Conservation (phyloP, 2,888 invertebrate genomes). For the Drosophila monieri region DNA sequence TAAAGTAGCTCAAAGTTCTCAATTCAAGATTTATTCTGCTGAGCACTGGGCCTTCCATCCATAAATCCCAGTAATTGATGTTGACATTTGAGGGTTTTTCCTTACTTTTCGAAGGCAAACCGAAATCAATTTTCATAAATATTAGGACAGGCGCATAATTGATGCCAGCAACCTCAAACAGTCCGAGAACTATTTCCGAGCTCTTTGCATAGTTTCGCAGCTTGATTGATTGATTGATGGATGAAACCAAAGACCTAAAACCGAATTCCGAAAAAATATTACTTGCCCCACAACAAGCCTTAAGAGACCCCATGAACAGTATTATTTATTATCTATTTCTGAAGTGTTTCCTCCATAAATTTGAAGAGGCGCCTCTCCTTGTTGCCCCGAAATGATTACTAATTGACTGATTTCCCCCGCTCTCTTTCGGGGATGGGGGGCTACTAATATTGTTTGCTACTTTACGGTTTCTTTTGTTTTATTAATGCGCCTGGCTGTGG, state of each 20-base stretch:
- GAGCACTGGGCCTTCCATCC: constrained; percentile 10
- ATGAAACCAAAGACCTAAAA: constrained; percentile 38
- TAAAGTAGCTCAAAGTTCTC: neutral
- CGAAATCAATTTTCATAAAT: constrained; percentile 76
- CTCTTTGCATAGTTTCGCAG: constrained; percentile 49
- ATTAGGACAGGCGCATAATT: constrained; percentile 75
- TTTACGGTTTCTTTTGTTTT: constrained; percentile 55
- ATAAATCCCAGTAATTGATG: constrained; percentile 64
- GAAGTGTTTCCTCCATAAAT: constrained; percentile 68
- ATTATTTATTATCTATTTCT: constrained; percentile 70
- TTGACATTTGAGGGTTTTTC: constrained; percentile 64
- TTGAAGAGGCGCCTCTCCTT: constrained; percentile 26
- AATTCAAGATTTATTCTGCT: too few species aligned
- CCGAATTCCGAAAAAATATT: constrained; percentile 31
- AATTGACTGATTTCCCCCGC: constrained; percentile 67
- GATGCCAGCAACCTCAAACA: constrained; percentile 50
- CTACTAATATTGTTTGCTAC: constrained; percentile 24
- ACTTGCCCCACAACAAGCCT: constrained; percentile 14
- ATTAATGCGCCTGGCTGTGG: constrained; percentile 55
- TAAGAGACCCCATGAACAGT: constrained; percentile 22
- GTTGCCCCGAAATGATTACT: constrained; percentile 62
- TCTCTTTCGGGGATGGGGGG: neutral
- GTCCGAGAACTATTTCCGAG: constrained; percentile 51
- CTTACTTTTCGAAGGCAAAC: constrained; percentile 29
- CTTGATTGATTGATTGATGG: constrained; percentile 62